Percentiles rank a stretch among this genome's conserved stretches.
phyloP scores from a whole-genome alignment of 2,113 vertebrate species.

The Pterocles orientalis region DNA sequence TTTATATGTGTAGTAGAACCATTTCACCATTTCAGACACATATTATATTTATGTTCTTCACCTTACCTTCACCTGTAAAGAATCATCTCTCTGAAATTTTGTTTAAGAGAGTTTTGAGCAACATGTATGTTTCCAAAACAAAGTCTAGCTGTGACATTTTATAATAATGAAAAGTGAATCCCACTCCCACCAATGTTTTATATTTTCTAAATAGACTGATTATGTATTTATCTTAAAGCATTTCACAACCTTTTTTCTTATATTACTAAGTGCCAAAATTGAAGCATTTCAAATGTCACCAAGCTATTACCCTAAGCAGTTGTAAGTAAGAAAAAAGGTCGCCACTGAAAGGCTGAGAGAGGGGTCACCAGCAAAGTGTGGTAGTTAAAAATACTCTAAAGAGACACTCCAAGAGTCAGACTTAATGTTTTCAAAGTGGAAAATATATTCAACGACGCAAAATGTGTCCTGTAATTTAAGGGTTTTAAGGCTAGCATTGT shows the following conservation, averaged over 20 bases:
- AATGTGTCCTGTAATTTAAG: neutral
- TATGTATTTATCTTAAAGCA: neutral
- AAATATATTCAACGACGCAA: neutral
- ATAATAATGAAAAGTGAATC: neutral
- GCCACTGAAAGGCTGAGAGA: neutral
- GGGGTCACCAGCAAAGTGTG: neutral
- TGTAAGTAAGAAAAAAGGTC: neutral
- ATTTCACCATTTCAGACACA: neutral
- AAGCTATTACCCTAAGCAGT: neutral
- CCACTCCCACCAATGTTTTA: neutral
- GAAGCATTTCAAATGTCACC: neutral
- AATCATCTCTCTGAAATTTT: neutral
- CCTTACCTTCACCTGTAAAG: neutral
- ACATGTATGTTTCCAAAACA: neutral
- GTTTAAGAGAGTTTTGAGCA: neutral
- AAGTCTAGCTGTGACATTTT: neutral
- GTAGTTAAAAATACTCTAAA: neutral
- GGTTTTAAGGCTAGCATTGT: neutral
- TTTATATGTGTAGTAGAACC: neutral
- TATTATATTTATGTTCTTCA: neutral
- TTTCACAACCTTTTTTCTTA: neutral
- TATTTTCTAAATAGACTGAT: neutral
- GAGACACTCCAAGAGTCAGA: neutral
- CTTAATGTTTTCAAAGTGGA: neutral
- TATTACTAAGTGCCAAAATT: neutral